A percentile compares a stretch with the other conserved stretches of the same genome.
These are phyloP conservation scores for Penaeus indicus DNA, from an alignment of 1,140 invertebrate genomes.

Conservation along the genomic window DNA sequence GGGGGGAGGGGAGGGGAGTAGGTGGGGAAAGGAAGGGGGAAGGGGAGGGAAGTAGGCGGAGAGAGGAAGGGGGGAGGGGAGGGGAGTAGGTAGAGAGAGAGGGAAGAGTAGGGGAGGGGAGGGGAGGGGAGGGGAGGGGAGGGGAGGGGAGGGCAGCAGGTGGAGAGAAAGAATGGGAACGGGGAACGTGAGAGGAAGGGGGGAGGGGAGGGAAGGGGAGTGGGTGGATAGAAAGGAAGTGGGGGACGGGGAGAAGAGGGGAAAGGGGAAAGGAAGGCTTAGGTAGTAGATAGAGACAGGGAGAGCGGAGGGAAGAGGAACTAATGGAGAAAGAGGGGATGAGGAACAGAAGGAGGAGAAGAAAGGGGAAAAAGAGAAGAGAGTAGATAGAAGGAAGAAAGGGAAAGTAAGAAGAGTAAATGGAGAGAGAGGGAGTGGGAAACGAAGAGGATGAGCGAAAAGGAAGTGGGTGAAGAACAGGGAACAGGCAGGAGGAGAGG, in stretches of 20 bases:
- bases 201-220: background rate
- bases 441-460: background rate
- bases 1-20: no score
- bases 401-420: background rate
- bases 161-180: background rate
- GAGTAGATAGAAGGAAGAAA: background rate
- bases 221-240: background rate
- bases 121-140: no score
- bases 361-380: background rate
- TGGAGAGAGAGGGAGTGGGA: background rate
- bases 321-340: background rate
- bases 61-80: no score
- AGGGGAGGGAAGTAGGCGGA: no score
- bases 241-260: background rate
- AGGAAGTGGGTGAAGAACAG: background rate
- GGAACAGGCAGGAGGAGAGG: background rate
- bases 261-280: background rate
- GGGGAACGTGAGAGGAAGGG: background rate
- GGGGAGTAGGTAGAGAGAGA: no score
- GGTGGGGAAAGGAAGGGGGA: no score
- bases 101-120: no score
- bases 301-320: background rate
- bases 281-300: background rate
- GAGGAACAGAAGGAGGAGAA: background rate
- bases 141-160: no score